Base-by-base conservation (phyloP, 2,113 vertebrate species). In the Mastomys coucha region DNA sequence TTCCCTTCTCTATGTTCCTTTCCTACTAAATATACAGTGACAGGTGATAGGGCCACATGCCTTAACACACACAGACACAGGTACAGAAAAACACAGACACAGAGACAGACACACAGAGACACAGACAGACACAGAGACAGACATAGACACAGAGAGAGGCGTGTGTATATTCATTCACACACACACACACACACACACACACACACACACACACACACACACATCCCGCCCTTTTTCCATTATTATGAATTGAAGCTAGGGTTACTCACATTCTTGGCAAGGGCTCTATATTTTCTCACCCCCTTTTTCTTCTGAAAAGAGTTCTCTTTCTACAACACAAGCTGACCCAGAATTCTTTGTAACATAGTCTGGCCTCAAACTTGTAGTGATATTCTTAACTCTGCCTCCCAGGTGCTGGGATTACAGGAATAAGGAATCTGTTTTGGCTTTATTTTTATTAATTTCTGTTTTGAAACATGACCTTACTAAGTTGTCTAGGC, bases 1-100 rank as follows among this genome's bases (percentile, higher is more conserved):
- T 56, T 93, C 65, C 65, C 51, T 87, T 58, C 1, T 97, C 85
- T 87, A 10, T 96, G 94, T 94, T 88, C 33, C 80, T 96, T 69
- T 86, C 58, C 70, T 94, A 63, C 39, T 94, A 86, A 87, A 51
- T 88, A 22, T 31, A 72, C 31, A 72, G 20, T 86, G 82, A 91
- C n/a, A 93, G n/a, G 69, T 63, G 53, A 82, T 45, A 3, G 81
- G 91, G 42, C 49, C 94, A 70, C 36, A 16, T 45, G 42, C 20
- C 14, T 26, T 53, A 53, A 49, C 19, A 81, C 20, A 69, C 36
- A 42, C n/a, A 39, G 17, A 73, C 22, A 78, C 36, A 56, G 51
- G 65, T 16, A 80, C 36, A 78, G n/a, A 20, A 26, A 31, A 7
- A 42, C 20, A n/a, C 20, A 22, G 45, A 56, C 33, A 45, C 24